Percentiles rank a stretch among this genome's conserved stretches.
Conservation (phyloP, 2,888 invertebrate genomes). For the Epirrhoe tristata region DNA sequence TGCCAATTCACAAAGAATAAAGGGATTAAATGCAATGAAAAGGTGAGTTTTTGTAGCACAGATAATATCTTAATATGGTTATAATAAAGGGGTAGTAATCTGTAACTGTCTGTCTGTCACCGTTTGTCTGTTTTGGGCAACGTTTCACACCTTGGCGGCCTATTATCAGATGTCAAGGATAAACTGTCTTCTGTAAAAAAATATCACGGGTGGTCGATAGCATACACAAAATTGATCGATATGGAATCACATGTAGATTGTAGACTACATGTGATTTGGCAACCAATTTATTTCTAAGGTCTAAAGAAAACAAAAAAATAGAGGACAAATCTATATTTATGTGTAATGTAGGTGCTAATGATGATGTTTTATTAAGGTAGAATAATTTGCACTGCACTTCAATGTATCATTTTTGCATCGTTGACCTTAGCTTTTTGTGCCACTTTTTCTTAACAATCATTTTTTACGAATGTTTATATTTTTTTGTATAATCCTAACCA, state of each 20-base stretch:
- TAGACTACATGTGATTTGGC: not conserved
- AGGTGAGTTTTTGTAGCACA: slow-evolving; percentile 65
- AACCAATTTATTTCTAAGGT: not conserved
- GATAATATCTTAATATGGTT: slow-evolving; percentile 83
- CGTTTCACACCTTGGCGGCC: slow-evolving; percentile 71
- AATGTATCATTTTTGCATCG: slow-evolving; percentile 7
- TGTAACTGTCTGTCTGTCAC: slow-evolving; percentile 76
- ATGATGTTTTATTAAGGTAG: not conserved
- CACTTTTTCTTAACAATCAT: slow-evolving; percentile 18
- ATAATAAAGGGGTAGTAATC: slow-evolving; percentile 79
- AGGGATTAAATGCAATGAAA: slow-evolving; percentile 75
- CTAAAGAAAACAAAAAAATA: not conserved
- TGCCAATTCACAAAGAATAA: slow-evolving; percentile 52
- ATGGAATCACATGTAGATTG: too few species aligned
- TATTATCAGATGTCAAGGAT: slow-evolving; percentile 51
- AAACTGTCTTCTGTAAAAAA: not conserved
- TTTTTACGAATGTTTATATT: slow-evolving; percentile 20
- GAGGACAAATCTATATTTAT: not conserved
- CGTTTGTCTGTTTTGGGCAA: slow-evolving; percentile 63
- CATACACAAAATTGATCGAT: not conserved
- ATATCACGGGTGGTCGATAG: not conserved
- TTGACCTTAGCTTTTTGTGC: slow-evolving; percentile 25
- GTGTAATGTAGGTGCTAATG: not conserved
- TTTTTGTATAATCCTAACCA: slow-evolving; percentile 19
- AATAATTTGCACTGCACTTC: slow-evolving; percentile 15